Base-by-base conservation (phyloP, 2,888 invertebrate species). In the Ormia ochracea region DNA sequence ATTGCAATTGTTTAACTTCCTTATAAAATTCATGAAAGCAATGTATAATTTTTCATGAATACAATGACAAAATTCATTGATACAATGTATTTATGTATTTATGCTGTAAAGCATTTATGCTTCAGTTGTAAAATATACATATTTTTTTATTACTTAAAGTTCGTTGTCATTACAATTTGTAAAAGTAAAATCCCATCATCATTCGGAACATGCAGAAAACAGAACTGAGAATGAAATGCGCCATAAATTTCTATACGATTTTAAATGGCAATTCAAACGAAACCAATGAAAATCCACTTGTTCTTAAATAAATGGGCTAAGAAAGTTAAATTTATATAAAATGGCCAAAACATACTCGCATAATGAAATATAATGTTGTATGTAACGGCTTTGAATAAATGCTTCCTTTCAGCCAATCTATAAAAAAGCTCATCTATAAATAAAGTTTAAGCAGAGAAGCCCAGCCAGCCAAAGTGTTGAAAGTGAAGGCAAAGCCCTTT, bases 271-370 rank as follows among this genome's bases (percentile, higher is more conserved):
- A 65, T 36, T 14, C 41, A 65, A 69, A 50, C 36, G 63, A 33
- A 63, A 45, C 31, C 59, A 48, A 58, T 58, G 61, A 56, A 78
- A 78, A 78, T 69, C 74, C 69, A 78, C 78, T 78, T 74, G 56
- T 65, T 28, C 43, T 69, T 65, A 52, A 59, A 66, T 70, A 52
- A 59, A 66, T 26, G 56, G 48, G 5, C 28, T 38, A 23, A 19
- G 63, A 38, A 52, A 26, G 10, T 36, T 10, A 56, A 48, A 48
- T 70, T 41, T 56, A 28, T 28, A 9, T 36, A 23, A 26, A 48
- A 17, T 45, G 45, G 19, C 56, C 14, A 41, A 72, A 41, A 17
- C 2, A 58, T n/a, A n/a, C n/a, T 23, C 10, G 2, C 9, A 6
- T 12, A 38, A 23, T 0, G 9, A 1, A 2, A 14, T 9, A 14